phyloP scores from a whole-genome alignment of 2,888 invertebrate genomes.

The Psylliodes chrysocephalus region DNA sequence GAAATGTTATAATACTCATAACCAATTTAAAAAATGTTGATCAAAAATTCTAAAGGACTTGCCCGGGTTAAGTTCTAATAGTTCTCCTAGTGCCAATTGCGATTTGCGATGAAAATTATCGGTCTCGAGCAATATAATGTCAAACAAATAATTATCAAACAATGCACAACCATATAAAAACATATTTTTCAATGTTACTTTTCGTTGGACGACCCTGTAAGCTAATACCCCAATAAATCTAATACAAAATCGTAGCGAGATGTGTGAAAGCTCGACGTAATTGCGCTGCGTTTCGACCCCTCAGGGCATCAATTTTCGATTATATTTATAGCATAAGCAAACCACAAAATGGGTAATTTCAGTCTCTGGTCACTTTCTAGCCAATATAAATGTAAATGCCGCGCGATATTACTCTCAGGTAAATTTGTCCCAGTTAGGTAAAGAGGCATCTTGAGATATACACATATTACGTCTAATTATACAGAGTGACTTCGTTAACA shows the following conservation, averaged over 20 bases:
- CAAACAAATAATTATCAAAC: too few species aligned
- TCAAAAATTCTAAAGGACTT: too few species aligned
- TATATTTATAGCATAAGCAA: slow-evolving; percentile 40
- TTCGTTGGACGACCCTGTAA: not conserved
- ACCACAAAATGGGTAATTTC: slow-evolving; percentile 43
- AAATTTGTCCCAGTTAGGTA: slow-evolving; percentile 33
- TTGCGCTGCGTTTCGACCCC: slow-evolving; percentile 28
- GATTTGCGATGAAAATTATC: too few species aligned
- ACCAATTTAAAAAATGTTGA: too few species aligned
- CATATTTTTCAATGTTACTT: too few species aligned
- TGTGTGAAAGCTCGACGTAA: slow-evolving; percentile 38
- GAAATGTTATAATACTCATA: too few species aligned
- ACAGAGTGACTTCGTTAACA: not conserved
- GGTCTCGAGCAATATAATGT: too few species aligned
- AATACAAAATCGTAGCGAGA: slow-evolving; percentile 22
- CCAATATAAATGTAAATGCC: slow-evolving; percentile 43
- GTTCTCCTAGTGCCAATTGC: too few species aligned
- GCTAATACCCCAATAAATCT: slow-evolving; percentile 6
- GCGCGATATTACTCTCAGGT: slow-evolving; percentile 31
- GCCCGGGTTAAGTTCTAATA: too few species aligned
- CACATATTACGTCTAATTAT: not conserved
- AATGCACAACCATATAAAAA: too few species aligned
- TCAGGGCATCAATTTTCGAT: slow-evolving; percentile 40
- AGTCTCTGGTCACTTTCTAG: slow-evolving; percentile 40
- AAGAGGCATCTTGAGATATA: slow-evolving; percentile 4